phyloP scores from a whole-genome alignment of 2,888 invertebrate species.

The Eurytoma adleriae region DNA sequence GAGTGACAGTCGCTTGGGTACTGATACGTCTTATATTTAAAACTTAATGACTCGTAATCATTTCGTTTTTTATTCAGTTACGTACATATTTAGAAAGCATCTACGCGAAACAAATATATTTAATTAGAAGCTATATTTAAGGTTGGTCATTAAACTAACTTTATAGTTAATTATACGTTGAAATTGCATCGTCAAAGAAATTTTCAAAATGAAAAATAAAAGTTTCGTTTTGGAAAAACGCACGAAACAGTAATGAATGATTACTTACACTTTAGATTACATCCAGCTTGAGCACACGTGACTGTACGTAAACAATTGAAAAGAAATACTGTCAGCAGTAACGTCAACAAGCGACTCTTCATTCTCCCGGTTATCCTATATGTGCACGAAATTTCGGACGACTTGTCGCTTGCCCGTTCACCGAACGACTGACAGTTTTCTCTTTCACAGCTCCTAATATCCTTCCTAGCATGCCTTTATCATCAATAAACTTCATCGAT shows the following conservation, averaged over 20 bases:
- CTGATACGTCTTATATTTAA: too few relatives aligned
- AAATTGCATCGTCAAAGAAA: neutral
- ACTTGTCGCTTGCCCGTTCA: neutral
- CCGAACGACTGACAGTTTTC: slow-evolving; percentile 4
- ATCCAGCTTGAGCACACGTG: neutral
- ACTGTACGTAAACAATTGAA: neutral
- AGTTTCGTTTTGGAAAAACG: neutral
- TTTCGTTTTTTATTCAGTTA: too few relatives aligned
- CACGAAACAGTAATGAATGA: neutral
- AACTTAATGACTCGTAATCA: too few relatives aligned
- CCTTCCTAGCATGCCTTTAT: too few relatives aligned
- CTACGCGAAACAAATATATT: too few relatives aligned
- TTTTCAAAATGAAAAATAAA: neutral
- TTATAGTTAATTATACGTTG: too few relatives aligned
- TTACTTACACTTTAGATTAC: slow-evolving; percentile 10
- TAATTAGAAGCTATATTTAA: too few relatives aligned
- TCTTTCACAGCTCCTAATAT: neutral
- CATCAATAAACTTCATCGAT: too few relatives aligned
- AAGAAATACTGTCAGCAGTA: neutral
- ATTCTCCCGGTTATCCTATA: neutral
- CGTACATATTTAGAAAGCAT: too few relatives aligned
- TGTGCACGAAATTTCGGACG: neutral
- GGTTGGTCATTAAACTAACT: too few relatives aligned
- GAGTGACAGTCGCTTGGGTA: too few relatives aligned
- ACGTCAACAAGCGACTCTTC: neutral